Evolutionary conservation across 2,113 vertebrate species (phyloP).

Genomic region (Oplegnathus fasciatus): DNA sequence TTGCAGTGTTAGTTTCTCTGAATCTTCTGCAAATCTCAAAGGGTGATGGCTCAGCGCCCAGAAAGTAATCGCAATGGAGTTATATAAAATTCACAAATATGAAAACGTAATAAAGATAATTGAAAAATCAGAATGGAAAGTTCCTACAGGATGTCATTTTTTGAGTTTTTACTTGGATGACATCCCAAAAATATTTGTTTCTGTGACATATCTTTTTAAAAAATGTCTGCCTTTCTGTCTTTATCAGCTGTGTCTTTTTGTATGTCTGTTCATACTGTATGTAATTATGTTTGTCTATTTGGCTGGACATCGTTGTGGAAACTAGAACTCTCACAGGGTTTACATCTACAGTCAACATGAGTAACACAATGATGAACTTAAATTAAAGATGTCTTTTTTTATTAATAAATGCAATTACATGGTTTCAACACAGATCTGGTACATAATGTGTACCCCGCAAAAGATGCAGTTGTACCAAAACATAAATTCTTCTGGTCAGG

Average conservation of each 20-base stretch:
- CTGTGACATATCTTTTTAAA: constrained; percentile 26
- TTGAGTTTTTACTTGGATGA: constrained; percentile 32
- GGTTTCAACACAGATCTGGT: not conserved
- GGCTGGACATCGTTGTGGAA: constrained; percentile 2
- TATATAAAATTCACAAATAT: not conserved
- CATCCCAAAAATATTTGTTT: constrained; percentile 33
- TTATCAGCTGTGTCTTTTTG: constrained; percentile 53
- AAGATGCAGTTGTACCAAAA: no score
- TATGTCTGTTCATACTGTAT: constrained; percentile 46
- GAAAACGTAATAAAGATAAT: constrained; percentile 7
- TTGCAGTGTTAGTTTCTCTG: not conserved
- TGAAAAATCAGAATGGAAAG: no score
- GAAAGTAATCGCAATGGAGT: not conserved
- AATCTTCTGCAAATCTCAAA: constrained; percentile 16
- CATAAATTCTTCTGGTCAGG: no score
- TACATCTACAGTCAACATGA: constrained; percentile 8
- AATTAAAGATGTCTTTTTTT: not conserved
- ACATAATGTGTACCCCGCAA: no score
- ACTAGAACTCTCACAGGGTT: not conserved
- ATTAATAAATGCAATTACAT: not conserved
- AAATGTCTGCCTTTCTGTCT: constrained; percentile 61
- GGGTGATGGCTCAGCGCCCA: constrained; percentile 22
- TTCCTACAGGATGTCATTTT: not conserved
- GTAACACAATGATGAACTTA: not conserved
- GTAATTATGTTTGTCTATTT: constrained; percentile 34